Conservation (phyloP, 2,113 vertebrate genomes). For the Mugil cephalus region DNA sequence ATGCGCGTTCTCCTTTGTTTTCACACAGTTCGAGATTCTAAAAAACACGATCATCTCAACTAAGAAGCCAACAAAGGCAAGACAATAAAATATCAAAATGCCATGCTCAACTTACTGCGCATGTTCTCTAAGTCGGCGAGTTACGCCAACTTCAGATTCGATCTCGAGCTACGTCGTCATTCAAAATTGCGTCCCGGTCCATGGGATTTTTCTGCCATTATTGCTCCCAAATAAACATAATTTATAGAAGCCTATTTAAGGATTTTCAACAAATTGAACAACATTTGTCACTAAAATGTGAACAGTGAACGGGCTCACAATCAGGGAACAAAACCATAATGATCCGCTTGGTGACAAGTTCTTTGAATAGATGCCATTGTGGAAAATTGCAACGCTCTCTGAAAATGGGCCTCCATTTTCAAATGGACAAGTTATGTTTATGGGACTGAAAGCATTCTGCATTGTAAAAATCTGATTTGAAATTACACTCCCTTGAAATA, state of each 20-base stretch:
- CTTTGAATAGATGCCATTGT: conserved; percentile 34
- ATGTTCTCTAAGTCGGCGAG: neutral
- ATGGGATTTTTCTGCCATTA: conserved; percentile 11
- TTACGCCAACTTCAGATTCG: neutral
- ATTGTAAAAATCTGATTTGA: neutral
- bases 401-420: conserved; percentile 17
- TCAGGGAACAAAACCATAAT: conserved; percentile 34
- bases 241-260: conserved; percentile 18
- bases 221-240: conserved; percentile 12
- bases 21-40: too few species aligned
- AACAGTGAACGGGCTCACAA: conserved; percentile 15
- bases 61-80: too few species aligned
- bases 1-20: too few species aligned
- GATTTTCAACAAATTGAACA: conserved; percentile 28
- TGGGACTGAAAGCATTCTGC: conserved; percentile 14
- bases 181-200: neutral
- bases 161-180: neutral
- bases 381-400: conserved; percentile 48
- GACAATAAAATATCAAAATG: too few species aligned
- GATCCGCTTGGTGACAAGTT: conserved; percentile 37
- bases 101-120: neutral
- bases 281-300: conserved; percentile 22
- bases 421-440: conserved; percentile 37
- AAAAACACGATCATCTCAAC: too few species aligned
- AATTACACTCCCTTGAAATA: conserved; percentile 23